phyloP scores from a whole-genome alignment of 1,140 invertebrate genomes.

The Subanguina moxae region DNA sequence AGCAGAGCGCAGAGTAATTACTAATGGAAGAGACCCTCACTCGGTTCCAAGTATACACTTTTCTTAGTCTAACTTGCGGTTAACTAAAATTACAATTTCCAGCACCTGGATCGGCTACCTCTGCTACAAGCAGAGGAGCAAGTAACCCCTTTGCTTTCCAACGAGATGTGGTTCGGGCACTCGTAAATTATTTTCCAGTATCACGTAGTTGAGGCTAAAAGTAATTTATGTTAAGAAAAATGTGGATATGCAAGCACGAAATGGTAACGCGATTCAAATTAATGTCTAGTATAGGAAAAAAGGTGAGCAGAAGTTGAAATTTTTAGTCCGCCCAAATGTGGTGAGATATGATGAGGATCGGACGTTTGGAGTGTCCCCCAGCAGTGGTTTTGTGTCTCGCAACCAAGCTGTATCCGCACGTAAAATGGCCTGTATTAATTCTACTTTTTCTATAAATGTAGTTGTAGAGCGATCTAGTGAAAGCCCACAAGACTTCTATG shows the following conservation, averaged over 20 bases:
- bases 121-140: not conserved
- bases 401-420: not conserved
- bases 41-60: too few relatives aligned
- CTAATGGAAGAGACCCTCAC: too few relatives aligned
- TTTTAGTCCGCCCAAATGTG: slow-evolving; percentile 16
- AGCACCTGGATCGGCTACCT: not conserved
- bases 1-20: not conserved
- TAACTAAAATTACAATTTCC: too few relatives aligned
- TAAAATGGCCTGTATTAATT: not conserved
- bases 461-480: not conserved
- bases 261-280: not conserved
- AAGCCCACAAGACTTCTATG: slow-evolving; percentile 7
- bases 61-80: too few relatives aligned
- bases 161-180: slow-evolving; percentile 14
- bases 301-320: too few relatives aligned
- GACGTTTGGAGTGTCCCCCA: slow-evolving; percentile 6
- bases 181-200: slow-evolving; percentile 10
- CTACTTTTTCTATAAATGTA: not conserved
- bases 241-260: slow-evolving; percentile 21
- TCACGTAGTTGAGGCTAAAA: not conserved
- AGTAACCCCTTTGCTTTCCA: slow-evolving; percentile 2
- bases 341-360: slow-evolving; percentile 10
- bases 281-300: too few relatives aligned
- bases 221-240: slow-evolving; percentile 20
- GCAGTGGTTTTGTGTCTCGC: slow-evolving; percentile 1